These are phyloP conservation scores for Orius insidiosus DNA, from an alignment of 1,140 invertebrate genomes.

Conservation along the genomic window DNA sequence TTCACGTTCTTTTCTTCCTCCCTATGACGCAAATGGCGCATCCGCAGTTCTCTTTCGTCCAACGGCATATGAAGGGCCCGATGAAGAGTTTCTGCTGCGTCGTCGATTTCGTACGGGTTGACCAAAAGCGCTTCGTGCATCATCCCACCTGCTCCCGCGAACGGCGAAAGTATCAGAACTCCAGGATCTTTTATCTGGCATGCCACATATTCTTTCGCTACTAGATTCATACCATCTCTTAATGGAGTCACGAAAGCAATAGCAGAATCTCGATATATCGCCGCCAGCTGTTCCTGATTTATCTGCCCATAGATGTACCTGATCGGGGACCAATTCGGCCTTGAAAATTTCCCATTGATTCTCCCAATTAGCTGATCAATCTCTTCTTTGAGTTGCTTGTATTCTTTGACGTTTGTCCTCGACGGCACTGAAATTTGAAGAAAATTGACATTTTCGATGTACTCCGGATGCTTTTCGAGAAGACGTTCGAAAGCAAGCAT, in stretches of 20 bases:
- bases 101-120: conserved; percentile 79
- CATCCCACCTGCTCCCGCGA: conserved; percentile 78
- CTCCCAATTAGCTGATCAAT: conserved; percentile 76
- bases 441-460: conserved; percentile 61
- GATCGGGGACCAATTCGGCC: conserved; percentile 79
- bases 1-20: conserved; percentile 72
- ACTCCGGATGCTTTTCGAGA: conserved; percentile 70
- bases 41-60: conserved; percentile 68
- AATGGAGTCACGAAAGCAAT: conserved; percentile 74
- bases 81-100: conserved; percentile 71
- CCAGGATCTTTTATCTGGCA: conserved; percentile 77
- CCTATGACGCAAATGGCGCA: conserved; percentile 64
- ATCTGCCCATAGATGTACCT: conserved; percentile 81
- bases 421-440: conserved; percentile 81
- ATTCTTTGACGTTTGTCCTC: conserved; percentile 76
- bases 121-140: conserved; percentile 81
- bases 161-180: conserved; percentile 75
- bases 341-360: conserved; percentile 73
- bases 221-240: conserved; percentile 83
- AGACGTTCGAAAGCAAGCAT: conserved; percentile 68
- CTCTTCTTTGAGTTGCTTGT: conserved; percentile 78
- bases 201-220: conserved; percentile 84
- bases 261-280: conserved; percentile 67
- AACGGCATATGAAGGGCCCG: conserved; percentile 73
- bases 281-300: conserved; percentile 66